A percentile compares a stretch with the other conserved stretches of the same genome.
Conservation (phyloP, 2,888 invertebrate genomes). For the Dugesia japonica region DNA sequence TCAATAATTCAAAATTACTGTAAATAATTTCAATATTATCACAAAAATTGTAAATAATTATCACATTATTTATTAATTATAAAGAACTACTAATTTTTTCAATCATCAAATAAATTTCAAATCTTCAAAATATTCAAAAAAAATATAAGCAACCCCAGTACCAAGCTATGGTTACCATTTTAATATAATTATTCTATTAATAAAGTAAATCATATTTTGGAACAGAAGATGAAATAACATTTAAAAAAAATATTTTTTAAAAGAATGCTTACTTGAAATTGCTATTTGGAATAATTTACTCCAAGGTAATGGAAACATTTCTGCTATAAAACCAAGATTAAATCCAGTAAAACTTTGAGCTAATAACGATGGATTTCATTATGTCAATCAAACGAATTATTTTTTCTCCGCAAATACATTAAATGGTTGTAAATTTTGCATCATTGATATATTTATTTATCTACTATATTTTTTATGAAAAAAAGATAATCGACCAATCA, state of each 20-base stretch:
- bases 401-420: neutral
- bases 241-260: neutral
- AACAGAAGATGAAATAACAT: too few species aligned
- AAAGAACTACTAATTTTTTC: too few species aligned
- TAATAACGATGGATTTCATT: neutral
- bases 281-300: neutral
- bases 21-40: too few species aligned
- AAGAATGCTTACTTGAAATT: neutral
- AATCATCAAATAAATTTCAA: too few species aligned
- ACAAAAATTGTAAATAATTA: too few species aligned
- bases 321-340: neutral
- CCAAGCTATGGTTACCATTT: too few species aligned
- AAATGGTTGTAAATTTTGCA: neutral
- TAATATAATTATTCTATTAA: too few species aligned
- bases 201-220: too few species aligned
- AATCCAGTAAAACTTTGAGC: neutral
- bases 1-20: too few species aligned
- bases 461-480: neutral
- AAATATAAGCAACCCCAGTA: too few species aligned
- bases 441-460: conserved; percentile 13
- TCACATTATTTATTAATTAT: too few species aligned
- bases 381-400: neutral
- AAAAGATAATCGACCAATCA: neutral
- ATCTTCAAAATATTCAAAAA: too few species aligned
- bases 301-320: neutral